phyloP scores from a whole-genome alignment of 92 coral and sea anemone species.

The Metridium senile region DNA sequence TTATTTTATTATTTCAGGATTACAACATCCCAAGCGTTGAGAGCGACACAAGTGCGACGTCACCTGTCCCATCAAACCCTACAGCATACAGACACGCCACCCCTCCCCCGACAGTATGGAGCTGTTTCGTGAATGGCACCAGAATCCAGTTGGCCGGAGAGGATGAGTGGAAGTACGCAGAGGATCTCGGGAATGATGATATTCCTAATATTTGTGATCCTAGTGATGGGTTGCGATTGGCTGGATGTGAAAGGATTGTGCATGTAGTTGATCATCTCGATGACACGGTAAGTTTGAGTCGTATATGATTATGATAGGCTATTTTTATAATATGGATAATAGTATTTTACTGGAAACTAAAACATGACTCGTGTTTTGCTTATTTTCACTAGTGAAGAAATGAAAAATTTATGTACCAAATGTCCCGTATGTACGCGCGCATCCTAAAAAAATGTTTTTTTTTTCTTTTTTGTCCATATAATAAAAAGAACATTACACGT shows the following conservation, averaged over 20 bases:
- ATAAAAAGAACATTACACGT: no score
- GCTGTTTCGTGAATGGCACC: constrained; percentile 61
- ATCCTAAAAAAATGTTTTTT: no score
- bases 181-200: constrained; percentile 53
- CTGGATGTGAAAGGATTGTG: constrained; percentile 21
- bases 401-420: no score
- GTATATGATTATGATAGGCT: no score
- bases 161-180: constrained; percentile 47
- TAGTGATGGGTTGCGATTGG: constrained; percentile 32
- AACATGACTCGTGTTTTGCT: no score
- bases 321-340: no score
- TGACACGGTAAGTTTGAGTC: constrained; percentile 40
- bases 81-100: constrained; percentile 27
- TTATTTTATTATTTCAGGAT: no score
- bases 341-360: no score
- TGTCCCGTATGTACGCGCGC: no score
- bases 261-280: constrained; percentile 23
- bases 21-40: constrained; percentile 35
- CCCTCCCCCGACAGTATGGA: constrained; percentile 59
- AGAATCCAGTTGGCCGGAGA: constrained; percentile 56
- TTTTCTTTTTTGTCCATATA: no score
- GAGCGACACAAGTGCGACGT: constrained; percentile 33
- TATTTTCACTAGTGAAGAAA: no score
- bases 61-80: constrained; percentile 11
- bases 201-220: constrained; percentile 41